Base-by-base conservation (phyloP, 2,797 vertebrate species). In the Characodon lateralis region DNA sequence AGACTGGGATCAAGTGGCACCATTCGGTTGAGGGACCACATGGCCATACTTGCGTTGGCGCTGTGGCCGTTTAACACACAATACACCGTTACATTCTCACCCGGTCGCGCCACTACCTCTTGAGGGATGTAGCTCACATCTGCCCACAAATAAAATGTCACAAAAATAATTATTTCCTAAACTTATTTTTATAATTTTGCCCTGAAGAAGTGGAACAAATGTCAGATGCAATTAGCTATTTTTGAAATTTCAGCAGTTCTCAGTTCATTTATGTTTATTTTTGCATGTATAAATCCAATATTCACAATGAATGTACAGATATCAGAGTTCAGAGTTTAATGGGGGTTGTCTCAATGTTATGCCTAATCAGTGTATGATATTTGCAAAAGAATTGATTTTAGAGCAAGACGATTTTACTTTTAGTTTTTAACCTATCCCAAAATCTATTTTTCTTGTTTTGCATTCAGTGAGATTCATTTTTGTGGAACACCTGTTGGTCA, bases 121-220 rank as follows among this genome's bases (percentile, higher is more conserved):
- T 96, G 87, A 2, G 98, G 97, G 66, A 97, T 96, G 92, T 99
- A 98, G 78, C 95, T 96, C 81, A 97, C 88, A 0, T 50, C 95
- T 96, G 93, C 74, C 77, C 13, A 22, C 46, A 73, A 22, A 63
- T 9, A 59, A 72, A 46, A 24, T 20, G 31, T 4, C 3, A 63
- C 20, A 63, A 48, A 48, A 48, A 12, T 43, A 43, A 20, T 18
- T 22, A 10, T 65, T 10, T 35, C 3, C 20, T 9, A 35, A 9
- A 10, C 41, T 24, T 41, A 2, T 2, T 9, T 6, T 3, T n/a
- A 41, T 13, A 43, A 68, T n/a, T 68, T 68, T 43, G 3, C 39
- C 12, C 35, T 22, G 3, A 48, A 41, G 59, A 48, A 51, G 48
- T 9, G 4, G 28, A 43, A 61, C 2, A 4, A 28, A 73, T 4